Base-by-base conservation (phyloP, 2,888 invertebrate species). In the Drosophila austrosaltans region DNA sequence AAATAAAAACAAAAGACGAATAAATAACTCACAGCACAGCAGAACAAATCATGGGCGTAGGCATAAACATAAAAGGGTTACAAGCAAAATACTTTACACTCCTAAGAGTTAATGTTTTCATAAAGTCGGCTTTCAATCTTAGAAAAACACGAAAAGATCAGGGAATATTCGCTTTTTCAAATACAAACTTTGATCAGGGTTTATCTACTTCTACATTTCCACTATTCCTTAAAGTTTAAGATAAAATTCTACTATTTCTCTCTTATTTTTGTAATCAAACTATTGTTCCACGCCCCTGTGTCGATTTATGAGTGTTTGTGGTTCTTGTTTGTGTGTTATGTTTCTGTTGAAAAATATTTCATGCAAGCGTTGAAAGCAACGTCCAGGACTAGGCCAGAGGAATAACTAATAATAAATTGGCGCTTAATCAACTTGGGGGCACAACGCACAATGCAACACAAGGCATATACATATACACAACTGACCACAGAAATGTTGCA, bases 361-460 rank as follows among this genome's bases (percentile, higher is more conserved):
- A 75, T 63, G 77, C n/a, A 44, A 68, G 85, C 85, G 85, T 72
- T 87, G 83, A 83, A 87, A 83, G 82, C 79, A 63, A 42, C 62
- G 72, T 60, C 69, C 79, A 74, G 73, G 69, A 69, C 73, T 71
- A 69, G 73, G 68, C 73, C 73, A 57, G 71, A 64, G 77, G 85
- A 82, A 85, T 85, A 75, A 79, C 79, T 89, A 84, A 83, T 84
- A 83, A 83, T 84, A 83, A 83, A 89, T 83, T 83, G 87, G 72
- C 80, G 82, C 82, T 87, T 85, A 77, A 84, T 84, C 87, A 84
- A 87, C 69, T 86, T 72, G 78, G 70, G 67, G 66, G 76, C 77
- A 61, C 62, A 69, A 72, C 80, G 65, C 66, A 75, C 36, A 36
- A 36, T 36, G 36, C 8, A 36, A 36, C 36, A 36, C 36, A 36